phyloP scores from a whole-genome alignment of 1,140 invertebrate species.

The Diuraphis noxia region DNA sequence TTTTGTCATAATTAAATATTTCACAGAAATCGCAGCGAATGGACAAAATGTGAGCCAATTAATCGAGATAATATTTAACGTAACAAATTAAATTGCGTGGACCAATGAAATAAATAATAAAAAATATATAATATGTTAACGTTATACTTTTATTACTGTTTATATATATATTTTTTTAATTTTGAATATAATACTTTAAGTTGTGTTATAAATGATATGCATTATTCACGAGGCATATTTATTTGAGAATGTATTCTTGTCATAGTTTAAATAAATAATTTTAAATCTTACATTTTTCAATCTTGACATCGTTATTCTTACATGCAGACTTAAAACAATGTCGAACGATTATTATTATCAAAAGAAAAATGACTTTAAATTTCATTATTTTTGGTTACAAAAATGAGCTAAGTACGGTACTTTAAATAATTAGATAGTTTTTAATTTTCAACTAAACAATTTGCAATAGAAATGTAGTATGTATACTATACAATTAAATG shows the following conservation, averaged over 20 bases:
- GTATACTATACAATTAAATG: not conserved
- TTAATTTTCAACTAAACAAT: not conserved
- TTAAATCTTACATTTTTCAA: conserved; percentile 18
- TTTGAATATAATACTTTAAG: not conserved
- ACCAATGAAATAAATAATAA: not conserved
- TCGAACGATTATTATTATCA: not conserved
- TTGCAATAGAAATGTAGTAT: not conserved
- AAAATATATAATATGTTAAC: not conserved
- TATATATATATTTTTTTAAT: not conserved
- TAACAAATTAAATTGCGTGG: not conserved
- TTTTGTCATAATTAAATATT: not conserved
- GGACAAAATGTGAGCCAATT: not conserved
- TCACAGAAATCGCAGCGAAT: not conserved
- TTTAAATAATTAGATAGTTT: not conserved
- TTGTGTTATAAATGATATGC: not conserved
- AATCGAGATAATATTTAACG: not conserved
- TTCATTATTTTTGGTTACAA: not conserved
- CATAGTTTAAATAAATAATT: not conserved
- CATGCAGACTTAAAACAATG: not conserved
- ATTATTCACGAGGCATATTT: conserved; percentile 12
- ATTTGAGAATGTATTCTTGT: not conserved
- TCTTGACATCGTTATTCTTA: not conserved
- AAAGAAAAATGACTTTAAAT: not conserved
- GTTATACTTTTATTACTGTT: not conserved
- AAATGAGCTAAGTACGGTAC: not conserved